Percentiles rank a stretch among this genome's conserved stretches.
phyloP scores from a whole-genome alignment of 2,113 vertebrate genomes.

The Pseudois nayaur region DNA sequence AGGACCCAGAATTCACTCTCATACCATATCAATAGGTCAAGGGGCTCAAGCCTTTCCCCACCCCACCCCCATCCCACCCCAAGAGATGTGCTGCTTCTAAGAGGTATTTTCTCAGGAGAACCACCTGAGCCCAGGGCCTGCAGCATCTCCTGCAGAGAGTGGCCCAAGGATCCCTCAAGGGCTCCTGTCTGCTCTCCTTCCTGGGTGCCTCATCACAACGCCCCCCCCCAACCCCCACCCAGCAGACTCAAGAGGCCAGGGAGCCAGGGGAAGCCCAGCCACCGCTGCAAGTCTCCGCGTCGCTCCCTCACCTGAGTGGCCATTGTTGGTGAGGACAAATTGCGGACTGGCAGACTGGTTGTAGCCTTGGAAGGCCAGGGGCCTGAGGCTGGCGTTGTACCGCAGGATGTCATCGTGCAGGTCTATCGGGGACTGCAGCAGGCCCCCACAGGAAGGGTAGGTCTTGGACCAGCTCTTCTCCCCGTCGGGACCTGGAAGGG shows the following conservation, averaged over 20 bases:
- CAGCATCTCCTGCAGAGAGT: not conserved
- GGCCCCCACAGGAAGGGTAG: constrained; percentile 90
- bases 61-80: not conserved
- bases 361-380: constrained; percentile 90
- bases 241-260: not conserved
- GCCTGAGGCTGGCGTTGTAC: constrained; percentile 86
- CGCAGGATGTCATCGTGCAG: constrained; percentile 87
- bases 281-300: fast-evolving
- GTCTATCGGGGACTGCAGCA: constrained; percentile 93
- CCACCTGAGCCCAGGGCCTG: not conserved
- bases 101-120: not conserved
- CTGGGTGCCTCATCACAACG: not conserved
- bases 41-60: not conserved
- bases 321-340: constrained; percentile 92
- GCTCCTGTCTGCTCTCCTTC: not conserved
- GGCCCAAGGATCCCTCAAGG: not conserved
- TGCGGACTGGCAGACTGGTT: constrained; percentile 80
- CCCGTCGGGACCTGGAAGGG: constrained; percentile 85
- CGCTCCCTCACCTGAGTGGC: constrained; percentile 89
- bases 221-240: fast-evolving
- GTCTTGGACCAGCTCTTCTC: constrained; percentile 86
- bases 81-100: not conserved
- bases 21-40: not conserved
- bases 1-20: not conserved
- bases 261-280: not conserved